phyloP scores from a whole-genome alignment of 2,113 vertebrate genomes.

The Tragelaphus scriptus region DNA sequence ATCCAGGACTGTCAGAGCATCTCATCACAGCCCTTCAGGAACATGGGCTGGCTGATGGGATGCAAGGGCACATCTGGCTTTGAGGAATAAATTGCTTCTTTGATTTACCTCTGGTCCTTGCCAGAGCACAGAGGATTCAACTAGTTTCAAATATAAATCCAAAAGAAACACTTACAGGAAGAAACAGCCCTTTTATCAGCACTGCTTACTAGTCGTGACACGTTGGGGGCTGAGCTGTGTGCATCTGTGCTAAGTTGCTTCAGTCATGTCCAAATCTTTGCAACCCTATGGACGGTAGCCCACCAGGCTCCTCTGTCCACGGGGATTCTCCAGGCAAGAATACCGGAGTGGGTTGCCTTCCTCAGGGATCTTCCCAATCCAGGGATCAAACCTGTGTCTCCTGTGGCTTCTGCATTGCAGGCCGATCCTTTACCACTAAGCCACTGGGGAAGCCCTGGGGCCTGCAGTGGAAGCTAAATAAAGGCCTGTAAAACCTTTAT shows the following conservation, averaged over 20 bases:
- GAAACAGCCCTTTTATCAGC: neutral
- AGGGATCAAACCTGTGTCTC: neutral
- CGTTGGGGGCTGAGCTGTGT: neutral
- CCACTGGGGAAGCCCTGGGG: neutral
- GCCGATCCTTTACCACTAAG: neutral
- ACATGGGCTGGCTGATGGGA: neutral
- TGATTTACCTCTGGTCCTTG: slow-evolving; percentile 53
- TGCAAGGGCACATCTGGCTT: slow-evolving; percentile 25
- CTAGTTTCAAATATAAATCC: slow-evolving; percentile 46
- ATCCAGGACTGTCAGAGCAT: neutral
- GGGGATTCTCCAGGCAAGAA: neutral
- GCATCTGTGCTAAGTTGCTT: neutral
- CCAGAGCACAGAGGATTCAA: slow-evolving; percentile 48
- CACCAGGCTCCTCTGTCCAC: neutral
- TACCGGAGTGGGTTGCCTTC: neutral
- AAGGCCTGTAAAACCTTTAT: neutral
- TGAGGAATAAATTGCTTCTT: slow-evolving; percentile 50
- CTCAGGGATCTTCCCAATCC: neutral
- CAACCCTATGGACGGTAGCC: neutral
- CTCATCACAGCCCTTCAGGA: slow-evolving; percentile 4
- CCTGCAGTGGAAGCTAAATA: neutral
- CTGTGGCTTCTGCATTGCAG: neutral
- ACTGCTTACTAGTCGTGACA: neutral
- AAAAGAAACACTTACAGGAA: slow-evolving; percentile 18
- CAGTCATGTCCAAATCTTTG: neutral